Conservation (phyloP, 1,140 invertebrate species). For the Aphaenogaster rudis region DNA sequence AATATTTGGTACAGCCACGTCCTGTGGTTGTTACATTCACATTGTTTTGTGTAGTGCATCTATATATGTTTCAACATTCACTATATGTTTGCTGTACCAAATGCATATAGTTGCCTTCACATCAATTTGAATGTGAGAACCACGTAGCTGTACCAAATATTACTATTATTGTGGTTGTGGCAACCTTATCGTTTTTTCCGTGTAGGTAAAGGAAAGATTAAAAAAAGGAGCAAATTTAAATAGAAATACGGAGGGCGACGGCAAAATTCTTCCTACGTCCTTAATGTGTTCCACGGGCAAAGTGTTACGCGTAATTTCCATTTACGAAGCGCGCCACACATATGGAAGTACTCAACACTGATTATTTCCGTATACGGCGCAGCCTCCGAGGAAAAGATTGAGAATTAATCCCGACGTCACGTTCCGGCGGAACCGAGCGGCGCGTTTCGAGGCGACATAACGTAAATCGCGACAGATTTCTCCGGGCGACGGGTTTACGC, state of each 20-base stretch:
- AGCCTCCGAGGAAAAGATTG: constrained; percentile 30
- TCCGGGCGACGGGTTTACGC: constrained; percentile 27
- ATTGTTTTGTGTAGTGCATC: too few relatives aligned
- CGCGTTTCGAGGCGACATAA: constrained; percentile 39
- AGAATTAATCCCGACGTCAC: constrained; percentile 59
- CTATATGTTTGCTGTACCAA: too few relatives aligned
- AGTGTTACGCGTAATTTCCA: constrained; percentile 44
- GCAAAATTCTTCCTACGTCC: neutral
- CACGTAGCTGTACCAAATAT: too few relatives aligned
- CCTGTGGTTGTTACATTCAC: too few relatives aligned
- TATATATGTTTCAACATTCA: too few relatives aligned
- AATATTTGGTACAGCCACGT: too few relatives aligned
- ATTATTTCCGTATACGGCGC: constrained; percentile 38
- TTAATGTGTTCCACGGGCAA: neutral
- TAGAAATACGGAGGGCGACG: neutral
- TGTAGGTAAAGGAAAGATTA: too few relatives aligned
- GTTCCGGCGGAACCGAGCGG: constrained; percentile 15
- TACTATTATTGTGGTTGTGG: too few relatives aligned
- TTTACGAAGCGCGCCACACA: constrained; percentile 12
- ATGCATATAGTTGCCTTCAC: too few relatives aligned
- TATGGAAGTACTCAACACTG: neutral
- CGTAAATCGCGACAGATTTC: constrained; percentile 57
- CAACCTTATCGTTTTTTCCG: too few relatives aligned
- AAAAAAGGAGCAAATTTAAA: neutral
- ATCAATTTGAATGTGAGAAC: too few relatives aligned